Evolutionary conservation across 1,140 invertebrate species (phyloP).

Genomic region (Drosophila tani): DNA sequence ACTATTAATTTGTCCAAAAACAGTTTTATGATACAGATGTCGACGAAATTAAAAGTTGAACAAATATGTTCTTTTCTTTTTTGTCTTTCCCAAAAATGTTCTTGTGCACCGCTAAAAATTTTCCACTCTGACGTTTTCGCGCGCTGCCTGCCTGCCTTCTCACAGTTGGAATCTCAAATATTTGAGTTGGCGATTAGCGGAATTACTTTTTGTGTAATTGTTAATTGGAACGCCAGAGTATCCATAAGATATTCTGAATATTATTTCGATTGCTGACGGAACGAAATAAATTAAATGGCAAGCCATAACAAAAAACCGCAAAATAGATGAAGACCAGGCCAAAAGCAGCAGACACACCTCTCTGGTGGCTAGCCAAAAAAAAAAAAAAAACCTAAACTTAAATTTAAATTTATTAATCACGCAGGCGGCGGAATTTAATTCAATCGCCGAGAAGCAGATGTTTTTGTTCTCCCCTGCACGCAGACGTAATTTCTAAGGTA

Average conservation of each 20-base stretch:
- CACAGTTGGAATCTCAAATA: slow-evolving; percentile 35
- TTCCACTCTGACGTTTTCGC: slow-evolving; percentile 51
- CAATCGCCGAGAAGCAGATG: slow-evolving; percentile 40
- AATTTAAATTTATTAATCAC: slow-evolving; percentile 59
- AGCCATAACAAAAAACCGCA: slow-evolving; percentile 6
- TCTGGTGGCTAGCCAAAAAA: slow-evolving; percentile 11
- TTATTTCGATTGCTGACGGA: slow-evolving; percentile 19
- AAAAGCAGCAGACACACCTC: slow-evolving; percentile 54
- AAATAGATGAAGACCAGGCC: slow-evolving; percentile 20
- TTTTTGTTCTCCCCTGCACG: slow-evolving; percentile 53
- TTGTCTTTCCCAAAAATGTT: slow-evolving; percentile 17
- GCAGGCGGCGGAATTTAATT: slow-evolving; percentile 42
- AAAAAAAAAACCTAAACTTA: background rate
- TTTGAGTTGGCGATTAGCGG: slow-evolving; percentile 50
- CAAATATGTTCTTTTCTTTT: slow-evolving; percentile 24
- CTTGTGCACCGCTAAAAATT: slow-evolving; percentile 34
- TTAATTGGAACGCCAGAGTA: slow-evolving; percentile 51
- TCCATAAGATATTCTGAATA: slow-evolving; percentile 10
- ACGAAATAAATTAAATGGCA: slow-evolving; percentile 17
- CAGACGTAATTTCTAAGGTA: slow-evolving; percentile 62
- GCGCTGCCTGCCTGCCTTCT: slow-evolving; percentile 4
- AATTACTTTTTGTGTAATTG: slow-evolving; percentile 54
- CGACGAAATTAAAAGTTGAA: slow-evolving; percentile 27
- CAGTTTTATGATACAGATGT: slow-evolving; percentile 21
- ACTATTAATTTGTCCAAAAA: slow-evolving; percentile 18